Evolutionary conservation across 2,888 invertebrate species (phyloP).

Genomic region (Quadroppia sp.): DNA sequence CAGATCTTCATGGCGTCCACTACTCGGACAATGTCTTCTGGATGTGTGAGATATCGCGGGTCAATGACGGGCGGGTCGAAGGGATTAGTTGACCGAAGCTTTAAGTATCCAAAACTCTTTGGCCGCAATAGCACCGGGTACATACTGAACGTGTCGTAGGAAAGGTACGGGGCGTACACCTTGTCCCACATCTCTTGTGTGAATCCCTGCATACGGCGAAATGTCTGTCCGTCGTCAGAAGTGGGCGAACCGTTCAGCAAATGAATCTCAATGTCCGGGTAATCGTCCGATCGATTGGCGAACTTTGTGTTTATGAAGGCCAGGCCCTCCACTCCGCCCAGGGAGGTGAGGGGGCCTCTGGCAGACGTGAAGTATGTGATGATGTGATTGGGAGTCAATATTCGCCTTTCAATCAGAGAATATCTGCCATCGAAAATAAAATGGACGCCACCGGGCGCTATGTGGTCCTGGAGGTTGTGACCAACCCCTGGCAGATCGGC

Average conservation of each 20-base stretch:
- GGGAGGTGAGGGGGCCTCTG: no score
- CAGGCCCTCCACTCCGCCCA: no score
- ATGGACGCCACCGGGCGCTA: slow-evolving; percentile 77
- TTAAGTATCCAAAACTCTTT: slow-evolving; percentile 75
- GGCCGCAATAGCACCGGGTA: slow-evolving; percentile 87
- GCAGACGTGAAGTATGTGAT: background rate
- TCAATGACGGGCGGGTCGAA: slow-evolving; percentile 70
- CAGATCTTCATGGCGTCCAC: slow-evolving; percentile 61
- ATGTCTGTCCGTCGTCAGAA: background rate
- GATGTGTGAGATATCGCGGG: slow-evolving; percentile 73
- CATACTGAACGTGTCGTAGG: slow-evolving; percentile 68
- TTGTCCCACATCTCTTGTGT: background rate
- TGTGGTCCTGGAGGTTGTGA: slow-evolving; percentile 78
- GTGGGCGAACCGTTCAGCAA: no score
- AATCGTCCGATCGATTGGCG: background rate
- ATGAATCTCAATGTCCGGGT: slow-evolving; percentile 2
- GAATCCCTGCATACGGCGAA: background rate
- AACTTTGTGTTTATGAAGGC: slow-evolving; percentile 2
- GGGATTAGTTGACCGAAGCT: slow-evolving; percentile 68
- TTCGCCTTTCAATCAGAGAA: background rate
- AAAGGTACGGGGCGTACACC: slow-evolving; percentile 50
- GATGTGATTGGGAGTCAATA: background rate
- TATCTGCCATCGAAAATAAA: slow-evolving; percentile 71
- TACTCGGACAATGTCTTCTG: slow-evolving; percentile 65
- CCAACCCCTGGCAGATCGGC: slow-evolving; percentile 72